Evolutionary conservation across 2,797 vertebrate species (phyloP), one percentile per base, ranked within the genome.

Genomic region (Glossophaga mutica): DNA sequence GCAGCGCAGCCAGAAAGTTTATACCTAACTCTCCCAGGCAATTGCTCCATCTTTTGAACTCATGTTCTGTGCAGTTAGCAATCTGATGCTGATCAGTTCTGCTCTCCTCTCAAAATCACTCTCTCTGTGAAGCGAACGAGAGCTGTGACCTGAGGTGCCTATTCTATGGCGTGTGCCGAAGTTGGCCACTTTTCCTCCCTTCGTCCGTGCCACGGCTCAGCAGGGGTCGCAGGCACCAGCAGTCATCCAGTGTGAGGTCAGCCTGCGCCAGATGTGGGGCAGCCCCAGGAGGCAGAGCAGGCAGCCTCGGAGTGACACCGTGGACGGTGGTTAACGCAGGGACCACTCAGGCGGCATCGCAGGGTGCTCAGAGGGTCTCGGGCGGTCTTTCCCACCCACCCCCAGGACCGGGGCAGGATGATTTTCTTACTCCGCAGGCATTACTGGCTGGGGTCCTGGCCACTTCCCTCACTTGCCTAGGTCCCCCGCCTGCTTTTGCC

Each of bases 301-400:
- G 15, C 6, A 1, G 62, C 44, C 7, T 57, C 26, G 0, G 11
- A 39, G 15, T 34, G 39, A 48, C n/a, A 0, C 14, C 8, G 1
- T 2, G 0, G 5, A 0, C 0, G 0, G 2, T 0, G 37, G 3
- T 8, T 0, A 6, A 0, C 48, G 0, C 46, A 3, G 1, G 0
- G 2, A 32, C 34, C 1, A 1, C 44, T 29, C 55, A 12, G 2
- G 5, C 0, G 32, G 50, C 4, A 19, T 8, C 74, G 39, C 44
- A 11, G 9, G 18, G 15, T 12, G 7, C 42, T 7, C 37, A 3
- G 9, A 71, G 67, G n/a, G 15, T 2, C 32, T 19, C 24, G 0
- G 0, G 37, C 5, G 0, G 37, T 5, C 39, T 15, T 6, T 3
- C 6, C 22, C 57, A 24, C 57, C 29, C 4, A 0, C 42, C 19